Evolutionary conservation across 1,140 invertebrate genomes (phyloP).

Genomic region (Sarcophaga peregrina): DNA sequence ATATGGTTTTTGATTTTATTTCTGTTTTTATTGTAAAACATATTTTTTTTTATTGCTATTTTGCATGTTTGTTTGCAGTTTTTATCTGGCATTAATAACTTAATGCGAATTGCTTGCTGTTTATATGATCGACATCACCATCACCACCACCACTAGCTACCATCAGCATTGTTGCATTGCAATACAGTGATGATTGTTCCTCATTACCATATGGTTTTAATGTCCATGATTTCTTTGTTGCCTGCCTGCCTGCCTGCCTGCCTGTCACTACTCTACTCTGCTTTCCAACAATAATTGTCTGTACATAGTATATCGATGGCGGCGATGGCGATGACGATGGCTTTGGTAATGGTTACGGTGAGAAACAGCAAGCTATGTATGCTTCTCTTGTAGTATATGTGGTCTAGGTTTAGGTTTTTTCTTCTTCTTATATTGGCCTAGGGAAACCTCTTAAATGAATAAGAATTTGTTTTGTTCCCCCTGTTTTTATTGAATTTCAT

Average conservation of each 20-base stretch:
- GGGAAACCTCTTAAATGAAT: constrained; percentile 7
- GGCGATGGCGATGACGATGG: no score
- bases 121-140: constrained; percentile 6
- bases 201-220: not conserved
- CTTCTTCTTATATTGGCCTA: no score
- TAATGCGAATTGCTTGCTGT: not conserved
- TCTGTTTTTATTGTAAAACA: not conserved
- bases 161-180: no score
- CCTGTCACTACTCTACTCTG: not conserved
- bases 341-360: no score
- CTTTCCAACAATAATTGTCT: no score
- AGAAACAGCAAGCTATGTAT: no score
- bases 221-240: constrained; percentile 14
- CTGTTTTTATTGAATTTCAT: not conserved
- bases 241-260: not conserved
- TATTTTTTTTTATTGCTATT: not conserved
- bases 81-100: not conserved
- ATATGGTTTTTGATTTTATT: not conserved
- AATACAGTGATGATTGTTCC: no score
- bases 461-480: not conserved
- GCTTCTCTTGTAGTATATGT: not conserved
- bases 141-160: not conserved
- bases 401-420: not conserved
- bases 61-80: constrained; percentile 14
- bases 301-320: no score